These are phyloP conservation scores for Lepidonotus clava DNA, from an alignment of 2,888 invertebrate genomes.

Conservation along the genomic window DNA sequence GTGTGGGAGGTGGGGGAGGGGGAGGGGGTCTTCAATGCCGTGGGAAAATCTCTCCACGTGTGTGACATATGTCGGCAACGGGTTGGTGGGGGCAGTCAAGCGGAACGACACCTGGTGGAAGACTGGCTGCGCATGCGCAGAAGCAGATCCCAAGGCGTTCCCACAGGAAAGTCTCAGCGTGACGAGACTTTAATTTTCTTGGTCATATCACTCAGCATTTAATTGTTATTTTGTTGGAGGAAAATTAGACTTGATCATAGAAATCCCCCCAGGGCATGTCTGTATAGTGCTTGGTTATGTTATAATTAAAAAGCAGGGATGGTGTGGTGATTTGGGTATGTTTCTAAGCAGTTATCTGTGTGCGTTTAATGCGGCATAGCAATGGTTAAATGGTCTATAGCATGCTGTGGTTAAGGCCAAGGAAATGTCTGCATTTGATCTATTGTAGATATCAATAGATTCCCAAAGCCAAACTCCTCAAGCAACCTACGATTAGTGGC, in stretches of 20 bases:
- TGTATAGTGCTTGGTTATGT: no score
- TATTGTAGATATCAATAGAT: conserved; percentile 10
- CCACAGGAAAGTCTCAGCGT: conserved; percentile 2
- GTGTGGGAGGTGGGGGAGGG: neutral
- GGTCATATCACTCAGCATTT: no score
- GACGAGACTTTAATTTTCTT: neutral
- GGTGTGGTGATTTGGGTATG: no score
- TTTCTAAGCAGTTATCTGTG: no score
- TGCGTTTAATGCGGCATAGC: neutral
- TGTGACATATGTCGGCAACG: conserved; percentile 24
- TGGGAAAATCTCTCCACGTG: conserved; percentile 23
- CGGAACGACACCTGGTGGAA: conserved; percentile 4
- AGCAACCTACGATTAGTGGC: neutral
- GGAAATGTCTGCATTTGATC: conserved; percentile 15
- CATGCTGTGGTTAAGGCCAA: neutral
- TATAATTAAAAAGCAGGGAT: no score
- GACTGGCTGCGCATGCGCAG: neutral
- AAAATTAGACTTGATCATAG: no score
- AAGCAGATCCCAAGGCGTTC: conserved; percentile 7
- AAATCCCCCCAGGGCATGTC: no score
- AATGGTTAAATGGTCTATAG: neutral
- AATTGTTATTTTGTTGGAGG: no score
- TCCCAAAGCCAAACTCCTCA: neutral
- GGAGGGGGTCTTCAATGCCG: neutral
- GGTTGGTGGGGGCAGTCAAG: neutral